phyloP scores from a whole-genome alignment of 2,888 invertebrate genomes.

The Elgonia sp. region DNA sequence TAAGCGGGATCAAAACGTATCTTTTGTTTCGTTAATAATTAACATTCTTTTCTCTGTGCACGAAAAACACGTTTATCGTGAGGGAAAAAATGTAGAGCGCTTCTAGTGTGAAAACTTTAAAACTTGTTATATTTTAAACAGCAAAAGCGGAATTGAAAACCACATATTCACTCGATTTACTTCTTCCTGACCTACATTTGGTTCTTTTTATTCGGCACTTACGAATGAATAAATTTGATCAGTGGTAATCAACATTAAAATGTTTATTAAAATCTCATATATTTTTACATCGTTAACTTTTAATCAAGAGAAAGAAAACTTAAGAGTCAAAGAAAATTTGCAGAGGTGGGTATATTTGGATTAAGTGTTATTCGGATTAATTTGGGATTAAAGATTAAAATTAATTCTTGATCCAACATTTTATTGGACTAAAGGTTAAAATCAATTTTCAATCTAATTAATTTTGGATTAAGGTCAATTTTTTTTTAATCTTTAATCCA shows the following conservation, averaged over 20 bases:
- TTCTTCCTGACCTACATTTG: slow-evolving; percentile 26
- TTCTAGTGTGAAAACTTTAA: slow-evolving; percentile 44
- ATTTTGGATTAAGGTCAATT: no score
- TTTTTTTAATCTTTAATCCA: no score
- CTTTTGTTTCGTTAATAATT: slow-evolving; percentile 36
- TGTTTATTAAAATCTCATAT: no score
- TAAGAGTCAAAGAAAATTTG: no score
- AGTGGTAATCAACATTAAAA: slow-evolving; percentile 1
- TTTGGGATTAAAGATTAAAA: no score
- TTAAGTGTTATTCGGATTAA: no score
- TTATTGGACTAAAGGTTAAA: no score
- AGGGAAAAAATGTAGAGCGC: slow-evolving; percentile 21
- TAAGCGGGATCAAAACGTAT: slow-evolving; percentile 15
- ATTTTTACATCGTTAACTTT: no score
- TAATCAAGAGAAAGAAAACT: no score
- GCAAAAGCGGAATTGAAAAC: slow-evolving; percentile 47
- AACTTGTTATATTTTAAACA: slow-evolving; percentile 52
- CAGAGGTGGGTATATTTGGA: no score
- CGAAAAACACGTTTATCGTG: slow-evolving; percentile 34
- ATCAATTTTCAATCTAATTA: no score
- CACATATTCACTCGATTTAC: slow-evolving; percentile 24
- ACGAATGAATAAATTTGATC: slow-evolving; percentile 10
- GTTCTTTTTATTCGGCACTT: neutral
- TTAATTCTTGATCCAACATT: no score
- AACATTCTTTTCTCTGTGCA: slow-evolving; percentile 36